Percentiles rank a stretch among this genome's conserved stretches.
Conservation (phyloP, 2,888 invertebrate species). For the Hypsopygia costalis region DNA sequence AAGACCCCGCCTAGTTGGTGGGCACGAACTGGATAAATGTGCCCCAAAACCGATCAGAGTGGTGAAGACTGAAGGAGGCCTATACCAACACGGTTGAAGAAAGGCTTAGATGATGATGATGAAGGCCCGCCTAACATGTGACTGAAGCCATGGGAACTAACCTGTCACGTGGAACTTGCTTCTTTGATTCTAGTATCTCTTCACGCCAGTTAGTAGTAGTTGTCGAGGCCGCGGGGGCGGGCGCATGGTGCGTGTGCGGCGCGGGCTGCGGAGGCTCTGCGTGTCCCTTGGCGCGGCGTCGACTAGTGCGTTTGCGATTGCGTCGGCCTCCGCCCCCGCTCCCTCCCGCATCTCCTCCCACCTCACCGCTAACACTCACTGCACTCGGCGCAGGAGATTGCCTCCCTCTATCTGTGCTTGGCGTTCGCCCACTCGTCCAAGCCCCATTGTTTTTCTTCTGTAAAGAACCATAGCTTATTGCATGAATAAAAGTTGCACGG, state of each 20-base stretch:
- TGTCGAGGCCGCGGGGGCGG: slow-evolving; percentile 30
- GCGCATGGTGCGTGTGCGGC: slow-evolving; percentile 28
- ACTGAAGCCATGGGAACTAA: no score
- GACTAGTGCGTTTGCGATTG: slow-evolving; percentile 26
- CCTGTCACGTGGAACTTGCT: slow-evolving; percentile 53
- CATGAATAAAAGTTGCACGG: no score
- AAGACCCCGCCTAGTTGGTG: no score
- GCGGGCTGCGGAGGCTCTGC: slow-evolving; percentile 29
- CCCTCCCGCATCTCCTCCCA: slow-evolving; percentile 17
- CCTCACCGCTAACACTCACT: slow-evolving; percentile 20
- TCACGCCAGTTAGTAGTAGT: slow-evolving; percentile 69
- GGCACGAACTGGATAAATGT: no score
- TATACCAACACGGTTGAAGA: no score
- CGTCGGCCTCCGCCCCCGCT: slow-evolving; percentile 23
- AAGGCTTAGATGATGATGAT: no score
- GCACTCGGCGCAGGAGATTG: slow-evolving; percentile 43
- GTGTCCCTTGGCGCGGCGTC: slow-evolving; percentile 29
- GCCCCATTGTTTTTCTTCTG: slow-evolving; percentile 53
- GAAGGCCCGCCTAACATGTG: no score
- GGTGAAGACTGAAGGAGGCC: no score
- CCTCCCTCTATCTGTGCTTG: slow-evolving; percentile 54
- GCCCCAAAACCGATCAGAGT: no score
- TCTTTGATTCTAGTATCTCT: slow-evolving; percentile 70
- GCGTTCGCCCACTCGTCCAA: slow-evolving; percentile 47
- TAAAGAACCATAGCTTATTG: no score